Conservation (phyloP, 2,113 vertebrate genomes). For the Perca fluviatilis region DNA sequence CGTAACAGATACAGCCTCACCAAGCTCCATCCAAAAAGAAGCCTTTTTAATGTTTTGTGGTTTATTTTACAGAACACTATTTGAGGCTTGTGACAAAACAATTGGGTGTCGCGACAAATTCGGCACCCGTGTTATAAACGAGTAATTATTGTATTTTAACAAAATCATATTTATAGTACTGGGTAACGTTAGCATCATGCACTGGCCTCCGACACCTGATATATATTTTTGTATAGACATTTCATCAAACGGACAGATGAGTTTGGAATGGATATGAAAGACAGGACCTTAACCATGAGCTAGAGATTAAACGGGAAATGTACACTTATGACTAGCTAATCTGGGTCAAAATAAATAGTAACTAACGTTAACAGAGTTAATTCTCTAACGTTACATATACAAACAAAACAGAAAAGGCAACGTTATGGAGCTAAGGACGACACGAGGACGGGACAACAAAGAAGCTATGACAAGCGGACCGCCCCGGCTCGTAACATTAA, state of each 20-base stretch:
- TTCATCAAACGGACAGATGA: not conserved
- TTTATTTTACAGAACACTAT: not conserved
- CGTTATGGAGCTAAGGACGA: slow-evolving; percentile 33
- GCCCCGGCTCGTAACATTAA: too few species aligned
- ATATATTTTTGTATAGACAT: not conserved
- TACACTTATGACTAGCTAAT: not conserved
- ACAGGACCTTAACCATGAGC: not conserved
- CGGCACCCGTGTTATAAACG: accelerated
- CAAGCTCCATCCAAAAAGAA: not conserved
- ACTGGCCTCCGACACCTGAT: accelerated
- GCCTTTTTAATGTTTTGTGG: not conserved
- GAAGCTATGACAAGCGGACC: slow-evolving; percentile 48
- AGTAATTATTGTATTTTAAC: too few species aligned
- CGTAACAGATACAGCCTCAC: not conserved
- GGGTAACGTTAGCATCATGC: too few species aligned
- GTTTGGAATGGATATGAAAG: not conserved
- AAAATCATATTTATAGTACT: not conserved
- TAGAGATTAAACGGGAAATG: not conserved
- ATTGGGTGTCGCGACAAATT: not conserved
- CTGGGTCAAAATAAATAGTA: not conserved
- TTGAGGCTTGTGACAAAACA: not conserved
- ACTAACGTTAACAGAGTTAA: not conserved
- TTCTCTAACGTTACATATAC: too few species aligned
- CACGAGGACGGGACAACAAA: slow-evolving; percentile 81
- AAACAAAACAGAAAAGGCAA: not conserved